Evolutionary conservation across 2,113 vertebrate genomes (phyloP).

Genomic region (Hyperopisus bebe): DNA sequence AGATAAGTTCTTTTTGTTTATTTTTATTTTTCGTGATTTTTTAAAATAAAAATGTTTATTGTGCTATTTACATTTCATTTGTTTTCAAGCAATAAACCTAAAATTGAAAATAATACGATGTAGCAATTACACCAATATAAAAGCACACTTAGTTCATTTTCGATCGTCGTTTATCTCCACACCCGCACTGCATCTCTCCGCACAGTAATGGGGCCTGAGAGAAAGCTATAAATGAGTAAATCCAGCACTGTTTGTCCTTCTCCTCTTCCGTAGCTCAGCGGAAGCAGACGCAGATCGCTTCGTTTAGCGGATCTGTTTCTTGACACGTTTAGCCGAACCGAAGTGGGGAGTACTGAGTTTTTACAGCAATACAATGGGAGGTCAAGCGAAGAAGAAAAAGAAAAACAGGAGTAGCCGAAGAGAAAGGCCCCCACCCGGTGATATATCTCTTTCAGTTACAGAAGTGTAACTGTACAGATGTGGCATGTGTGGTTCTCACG

Average conservation of each 20-base stretch:
- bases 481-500: neutral
- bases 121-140: neutral
- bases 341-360: neutral
- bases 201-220: neutral
- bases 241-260: constrained; percentile 22
- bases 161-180: neutral
- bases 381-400: constrained; percentile 65
- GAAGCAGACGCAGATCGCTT: constrained; percentile 34
- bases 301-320: neutral
- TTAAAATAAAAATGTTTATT: neutral
- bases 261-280: constrained; percentile 25
- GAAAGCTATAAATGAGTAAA: neutral
- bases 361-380: constrained; percentile 53
- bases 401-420: constrained; percentile 59
- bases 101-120: neutral
- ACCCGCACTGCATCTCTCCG: neutral
- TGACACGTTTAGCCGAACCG: neutral
- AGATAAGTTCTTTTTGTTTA: neutral
- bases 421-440: constrained; percentile 44
- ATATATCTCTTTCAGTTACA: constrained; percentile 34
- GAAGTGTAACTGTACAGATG: neutral
- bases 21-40: neutral
- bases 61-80: neutral
- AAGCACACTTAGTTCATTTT: neutral
- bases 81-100: neutral